Percentiles rank a stretch among this genome's conserved stretches.
These are phyloP conservation scores for Idaea aversata DNA, from an alignment of 2,888 invertebrate genomes.

Conservation along the genomic window DNA sequence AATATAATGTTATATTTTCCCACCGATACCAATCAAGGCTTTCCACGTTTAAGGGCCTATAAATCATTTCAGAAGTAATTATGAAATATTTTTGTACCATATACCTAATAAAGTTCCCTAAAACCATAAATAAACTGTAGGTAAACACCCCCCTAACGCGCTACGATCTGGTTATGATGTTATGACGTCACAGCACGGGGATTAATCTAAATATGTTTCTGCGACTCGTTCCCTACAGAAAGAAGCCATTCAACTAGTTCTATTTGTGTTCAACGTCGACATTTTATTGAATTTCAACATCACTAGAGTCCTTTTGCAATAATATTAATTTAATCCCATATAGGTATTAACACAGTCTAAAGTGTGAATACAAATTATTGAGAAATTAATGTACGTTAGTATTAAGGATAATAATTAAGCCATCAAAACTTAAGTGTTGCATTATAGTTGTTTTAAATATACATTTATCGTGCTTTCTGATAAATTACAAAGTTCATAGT, in stretches of 20 bases:
- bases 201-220: conserved; percentile 1
- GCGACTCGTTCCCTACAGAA: conserved; percentile 7
- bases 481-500: not conserved
- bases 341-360: not conserved
- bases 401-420: not conserved
- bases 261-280: conserved; percentile 19
- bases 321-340: conserved; percentile 4
- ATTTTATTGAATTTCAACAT: conserved; percentile 18
- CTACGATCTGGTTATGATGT: not conserved
- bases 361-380: not conserved
- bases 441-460: not conserved
- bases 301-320: conserved; percentile 5
- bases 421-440: not conserved
- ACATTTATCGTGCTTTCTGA: not conserved
- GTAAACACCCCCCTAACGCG: not conserved
- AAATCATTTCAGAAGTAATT: not conserved
- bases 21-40: not conserved
- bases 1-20: not conserved
- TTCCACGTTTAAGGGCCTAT: not conserved
- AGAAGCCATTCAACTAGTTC: conserved; percentile 24
- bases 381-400: not conserved
- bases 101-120: not conserved
- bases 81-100: not conserved
- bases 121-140: not conserved
- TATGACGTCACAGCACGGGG: not conserved